phyloP scores from a whole-genome alignment of 1,140 invertebrate species.

The Aphis craccivora region DNA sequence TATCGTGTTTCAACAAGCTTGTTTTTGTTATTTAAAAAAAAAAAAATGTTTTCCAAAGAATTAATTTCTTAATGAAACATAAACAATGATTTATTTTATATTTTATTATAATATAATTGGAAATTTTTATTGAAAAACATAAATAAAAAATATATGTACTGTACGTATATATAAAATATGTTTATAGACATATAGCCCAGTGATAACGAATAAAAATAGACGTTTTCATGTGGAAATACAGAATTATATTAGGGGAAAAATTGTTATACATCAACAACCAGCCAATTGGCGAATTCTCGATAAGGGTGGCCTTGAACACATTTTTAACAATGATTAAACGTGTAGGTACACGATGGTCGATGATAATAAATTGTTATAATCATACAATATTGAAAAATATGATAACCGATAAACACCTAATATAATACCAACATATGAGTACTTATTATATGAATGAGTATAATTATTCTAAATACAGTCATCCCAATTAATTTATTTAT shows the following conservation, averaged over 20 bases:
- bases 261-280: background rate
- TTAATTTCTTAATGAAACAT: background rate
- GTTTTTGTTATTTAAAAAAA: background rate
- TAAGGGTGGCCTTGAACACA: background rate
- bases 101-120: background rate
- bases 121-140: background rate
- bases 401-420: background rate
- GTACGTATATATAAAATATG: background rate
- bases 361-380: background rate
- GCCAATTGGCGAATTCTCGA: background rate
- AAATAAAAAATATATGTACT: background rate
- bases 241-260: background rate
- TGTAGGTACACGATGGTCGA: background rate
- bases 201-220: background rate
- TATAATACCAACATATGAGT: background rate
- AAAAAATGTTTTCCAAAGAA: background rate
- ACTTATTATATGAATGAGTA: background rate
- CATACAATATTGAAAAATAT: background rate
- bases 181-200: background rate
- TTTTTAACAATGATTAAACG: background rate
- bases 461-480: background rate
- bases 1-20: constrained; percentile 10
- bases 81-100: background rate
- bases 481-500: background rate
- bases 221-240: background rate